Conservation (phyloP, 2,888 invertebrate species). For the Melitaea athalia region DNA sequence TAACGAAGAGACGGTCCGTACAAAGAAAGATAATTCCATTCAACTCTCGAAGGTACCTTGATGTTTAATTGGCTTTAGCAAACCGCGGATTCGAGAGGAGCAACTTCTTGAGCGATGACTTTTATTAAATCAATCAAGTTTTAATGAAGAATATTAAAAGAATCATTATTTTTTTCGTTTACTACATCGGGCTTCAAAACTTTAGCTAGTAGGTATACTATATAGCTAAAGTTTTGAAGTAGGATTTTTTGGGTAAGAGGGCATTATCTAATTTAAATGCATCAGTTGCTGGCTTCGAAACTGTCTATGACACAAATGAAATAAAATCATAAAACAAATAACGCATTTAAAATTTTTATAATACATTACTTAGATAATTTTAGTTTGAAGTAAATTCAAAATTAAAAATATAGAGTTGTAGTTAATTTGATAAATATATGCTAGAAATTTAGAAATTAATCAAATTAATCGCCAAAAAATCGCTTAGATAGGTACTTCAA, state of each 20-base stretch:
- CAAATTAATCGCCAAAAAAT: neutral
- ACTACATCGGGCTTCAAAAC: neutral
- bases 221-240: too few relatives aligned
- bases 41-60: constrained; percentile 27
- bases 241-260: too few relatives aligned
- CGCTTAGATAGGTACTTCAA: neutral
- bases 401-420: too few relatives aligned
- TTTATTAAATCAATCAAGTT: constrained; percentile 4
- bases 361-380: too few relatives aligned
- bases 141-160: neutral
- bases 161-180: neutral
- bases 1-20: constrained; percentile 25
- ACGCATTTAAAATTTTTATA: too few relatives aligned
- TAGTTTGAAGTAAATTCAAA: too few relatives aligned
- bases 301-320: too few relatives aligned
- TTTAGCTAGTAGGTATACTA: neutral
- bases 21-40: constrained; percentile 32
- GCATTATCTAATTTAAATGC: too few relatives aligned
- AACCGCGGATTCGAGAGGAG: constrained; percentile 16
- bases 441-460: neutral
- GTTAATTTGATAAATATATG: too few relatives aligned
- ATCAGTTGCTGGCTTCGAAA: too few relatives aligned
- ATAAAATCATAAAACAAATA: too few relatives aligned
- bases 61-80: constrained; percentile 27
- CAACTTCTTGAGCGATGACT: constrained; percentile 12